A percentile compares a stretch with the other conserved stretches of the same genome.
These are phyloP conservation scores for Pseudococcus viburni DNA, from an alignment of 2,888 invertebrate genomes.

Conservation along the genomic window DNA sequence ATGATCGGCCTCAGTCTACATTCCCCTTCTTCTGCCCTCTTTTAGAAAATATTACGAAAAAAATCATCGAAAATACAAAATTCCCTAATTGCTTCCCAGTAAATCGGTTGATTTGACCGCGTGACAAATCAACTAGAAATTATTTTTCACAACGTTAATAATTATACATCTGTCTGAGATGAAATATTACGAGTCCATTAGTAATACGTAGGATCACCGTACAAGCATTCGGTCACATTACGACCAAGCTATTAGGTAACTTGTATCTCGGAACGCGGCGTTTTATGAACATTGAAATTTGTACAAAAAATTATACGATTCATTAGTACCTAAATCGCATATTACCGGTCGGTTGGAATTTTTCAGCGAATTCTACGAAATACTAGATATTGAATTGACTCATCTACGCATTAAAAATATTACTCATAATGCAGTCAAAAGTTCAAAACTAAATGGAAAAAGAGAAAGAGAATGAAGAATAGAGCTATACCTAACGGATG, in stretches of 20 bases:
- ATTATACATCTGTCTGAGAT: neutral
- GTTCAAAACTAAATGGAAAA: neutral
- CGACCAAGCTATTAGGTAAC: neutral
- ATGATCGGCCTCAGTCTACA: too few relatives aligned
- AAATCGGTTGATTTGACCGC: neutral
- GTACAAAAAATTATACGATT: constrained; percentile 8
- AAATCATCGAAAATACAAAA: neutral
- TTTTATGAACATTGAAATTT: neutral
- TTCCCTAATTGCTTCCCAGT: neutral
- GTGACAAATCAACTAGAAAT: constrained; percentile 22
- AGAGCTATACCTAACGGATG: neutral
- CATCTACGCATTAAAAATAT: neutral
- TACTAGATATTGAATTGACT: neutral
- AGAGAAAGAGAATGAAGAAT: neutral
- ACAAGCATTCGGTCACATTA: neutral
- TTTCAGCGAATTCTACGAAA: neutral
- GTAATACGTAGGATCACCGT: neutral
- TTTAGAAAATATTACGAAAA: neutral
- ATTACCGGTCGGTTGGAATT: neutral
- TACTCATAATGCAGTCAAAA: neutral
- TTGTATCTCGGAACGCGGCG: neutral
- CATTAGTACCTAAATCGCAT: neutral
- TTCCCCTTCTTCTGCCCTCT: neutral
- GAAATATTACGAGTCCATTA: constrained; percentile 20
- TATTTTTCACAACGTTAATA: constrained; percentile 1